Percentiles rank a stretch among this genome's conserved stretches.
Evolutionary conservation across 2,888 invertebrate species (phyloP).

Genomic region (Drosophila barbarae): DNA sequence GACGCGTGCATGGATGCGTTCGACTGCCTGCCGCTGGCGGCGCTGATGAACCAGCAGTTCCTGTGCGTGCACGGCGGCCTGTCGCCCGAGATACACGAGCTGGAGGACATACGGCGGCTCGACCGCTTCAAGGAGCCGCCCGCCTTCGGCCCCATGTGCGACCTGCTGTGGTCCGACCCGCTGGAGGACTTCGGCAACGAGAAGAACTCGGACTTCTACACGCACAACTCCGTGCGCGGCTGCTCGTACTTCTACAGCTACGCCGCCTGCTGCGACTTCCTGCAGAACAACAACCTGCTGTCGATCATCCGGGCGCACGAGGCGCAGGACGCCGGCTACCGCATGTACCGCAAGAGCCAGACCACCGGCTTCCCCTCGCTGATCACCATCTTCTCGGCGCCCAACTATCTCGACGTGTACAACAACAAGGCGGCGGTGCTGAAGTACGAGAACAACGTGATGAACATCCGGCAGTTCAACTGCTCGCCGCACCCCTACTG

Average conservation of each 20-base stretch:
- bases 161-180: conserved; percentile 99
- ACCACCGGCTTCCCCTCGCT: conserved; percentile 99
- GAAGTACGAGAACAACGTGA: conserved; percentile 99
- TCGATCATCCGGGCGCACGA: conserved; percentile 99
- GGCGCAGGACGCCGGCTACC: conserved; percentile 98
- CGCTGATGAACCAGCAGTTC: conserved; percentile 99
- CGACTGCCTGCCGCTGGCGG: conserved; percentile 99
- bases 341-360: conserved; percentile 99
- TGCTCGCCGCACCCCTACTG: conserved; percentile 99
- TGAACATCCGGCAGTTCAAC: conserved; percentile 99
- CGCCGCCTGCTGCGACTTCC: conserved; percentile 99
- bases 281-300: conserved; percentile 99
- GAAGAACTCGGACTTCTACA: conserved; percentile 98
- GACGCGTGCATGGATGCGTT: conserved; percentile 99
- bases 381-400: conserved; percentile 99
- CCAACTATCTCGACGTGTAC: conserved; percentile 99
- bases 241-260: conserved; percentile 91
- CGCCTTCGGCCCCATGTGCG: conserved; percentile 99
- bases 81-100: conserved; percentile 98
- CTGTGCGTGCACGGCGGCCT: conserved; percentile 99
- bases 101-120: conserved; percentile 98
- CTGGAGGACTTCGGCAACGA: conserved; percentile 99
- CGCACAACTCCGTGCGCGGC: conserved; percentile 99
- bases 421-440: conserved; percentile 99
- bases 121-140: conserved; percentile 99